phyloP scores from a whole-genome alignment of 35 echinoderm and acorn worm species.

The Chiridota heheva region DNA sequence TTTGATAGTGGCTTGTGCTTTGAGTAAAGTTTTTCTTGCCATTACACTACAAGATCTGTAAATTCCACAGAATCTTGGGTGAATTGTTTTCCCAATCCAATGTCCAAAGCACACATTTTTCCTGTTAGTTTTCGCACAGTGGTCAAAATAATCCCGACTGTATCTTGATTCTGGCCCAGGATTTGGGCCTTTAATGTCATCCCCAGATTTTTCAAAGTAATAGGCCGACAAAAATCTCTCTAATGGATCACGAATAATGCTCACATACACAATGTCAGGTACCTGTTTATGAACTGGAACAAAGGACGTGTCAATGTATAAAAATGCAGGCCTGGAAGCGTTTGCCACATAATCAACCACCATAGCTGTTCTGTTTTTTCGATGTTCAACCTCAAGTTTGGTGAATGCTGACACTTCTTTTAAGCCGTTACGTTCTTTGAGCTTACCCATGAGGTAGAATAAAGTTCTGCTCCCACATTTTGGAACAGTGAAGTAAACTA shows the following conservation, averaged over 20 bases:
- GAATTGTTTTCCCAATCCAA: constrained; percentile 44
- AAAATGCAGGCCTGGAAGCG: constrained; percentile 25
- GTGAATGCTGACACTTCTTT: constrained; percentile 22
- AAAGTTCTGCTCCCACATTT: constrained; percentile 40
- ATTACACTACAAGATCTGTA: not conserved
- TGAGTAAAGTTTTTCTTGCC: constrained; percentile 30
- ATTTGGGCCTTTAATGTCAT: constrained; percentile 16
- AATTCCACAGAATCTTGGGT: constrained; percentile 28
- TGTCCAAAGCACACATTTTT: constrained; percentile 42
- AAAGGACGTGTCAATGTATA: constrained; percentile 31
- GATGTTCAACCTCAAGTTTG: constrained; percentile 30
- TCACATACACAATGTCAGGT: constrained; percentile 17
- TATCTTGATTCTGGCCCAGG: constrained; percentile 7
- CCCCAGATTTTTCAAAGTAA: constrained; percentile 31
- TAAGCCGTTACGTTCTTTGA: constrained; percentile 24
- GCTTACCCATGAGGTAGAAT: constrained; percentile 16
- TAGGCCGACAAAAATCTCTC: constrained; percentile 42
- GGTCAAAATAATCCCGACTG: constrained; percentile 31
- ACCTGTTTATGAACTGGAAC: not conserved
- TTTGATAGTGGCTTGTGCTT: not conserved
- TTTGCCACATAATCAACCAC: constrained; percentile 27
- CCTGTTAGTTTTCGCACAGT: constrained; percentile 17
- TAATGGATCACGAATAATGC: constrained; percentile 25
- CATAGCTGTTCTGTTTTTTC: constrained; percentile 17
- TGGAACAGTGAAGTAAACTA: constrained; percentile 39